Evolutionary conservation across 2,888 invertebrate species (phyloP).

Genomic region (Deilephila elpenor): DNA sequence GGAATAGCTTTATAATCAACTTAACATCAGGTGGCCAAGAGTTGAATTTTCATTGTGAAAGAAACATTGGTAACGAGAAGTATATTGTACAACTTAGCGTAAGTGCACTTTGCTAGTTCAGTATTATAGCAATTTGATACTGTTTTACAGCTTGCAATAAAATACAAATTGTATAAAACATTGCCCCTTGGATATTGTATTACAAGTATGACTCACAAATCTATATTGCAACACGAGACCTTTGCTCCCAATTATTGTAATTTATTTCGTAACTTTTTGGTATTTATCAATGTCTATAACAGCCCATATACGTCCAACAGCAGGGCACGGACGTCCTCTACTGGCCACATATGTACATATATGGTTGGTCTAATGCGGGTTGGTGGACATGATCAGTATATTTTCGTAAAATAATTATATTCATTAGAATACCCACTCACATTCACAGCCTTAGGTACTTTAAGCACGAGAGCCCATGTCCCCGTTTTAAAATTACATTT

Average conservation of each 20-base stretch:
- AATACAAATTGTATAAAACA: not conserved
- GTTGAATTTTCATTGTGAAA: constrained; percentile 5
- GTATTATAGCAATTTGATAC: not conserved
- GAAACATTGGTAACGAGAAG: constrained; percentile 11
- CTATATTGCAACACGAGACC: not conserved
- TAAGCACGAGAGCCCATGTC: not conserved
- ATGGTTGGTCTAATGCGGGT: too few relatives aligned
- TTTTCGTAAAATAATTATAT: too few relatives aligned
- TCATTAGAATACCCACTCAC: too few relatives aligned
- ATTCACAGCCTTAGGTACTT: too few relatives aligned
- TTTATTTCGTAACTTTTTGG: not conserved
- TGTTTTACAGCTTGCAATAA: not conserved
- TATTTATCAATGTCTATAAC: too few relatives aligned
- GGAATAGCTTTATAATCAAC: constrained; percentile 15
- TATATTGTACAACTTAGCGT: constrained; percentile 2
- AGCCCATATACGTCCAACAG: too few relatives aligned
- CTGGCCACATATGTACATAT: too few relatives aligned
- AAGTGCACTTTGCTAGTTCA: constrained; percentile 9
- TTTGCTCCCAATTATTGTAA: too few relatives aligned
- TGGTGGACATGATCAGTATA: too few relatives aligned
- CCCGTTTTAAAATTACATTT: too few relatives aligned
- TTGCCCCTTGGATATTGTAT: not conserved
- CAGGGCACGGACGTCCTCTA: too few relatives aligned
- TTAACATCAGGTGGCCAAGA: constrained; percentile 12
- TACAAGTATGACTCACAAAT: not conserved